Percentiles rank a stretch among this genome's conserved stretches.
phyloP scores from a whole-genome alignment of 2,113 vertebrate genomes.

The Elgaria multicarinata region DNA sequence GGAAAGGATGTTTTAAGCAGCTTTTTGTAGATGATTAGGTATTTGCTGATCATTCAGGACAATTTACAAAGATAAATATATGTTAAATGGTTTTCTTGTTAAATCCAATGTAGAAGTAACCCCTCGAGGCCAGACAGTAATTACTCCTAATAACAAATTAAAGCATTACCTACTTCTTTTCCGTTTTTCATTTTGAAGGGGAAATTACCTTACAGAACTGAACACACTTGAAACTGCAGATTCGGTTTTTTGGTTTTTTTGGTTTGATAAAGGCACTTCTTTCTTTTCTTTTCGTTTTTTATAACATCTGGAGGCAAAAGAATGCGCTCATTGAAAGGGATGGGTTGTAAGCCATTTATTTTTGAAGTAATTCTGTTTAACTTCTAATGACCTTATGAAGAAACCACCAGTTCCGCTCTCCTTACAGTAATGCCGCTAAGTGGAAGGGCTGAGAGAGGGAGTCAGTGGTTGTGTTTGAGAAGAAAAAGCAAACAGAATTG shows the following conservation, averaged over 20 bases:
- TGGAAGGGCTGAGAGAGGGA: background rate
- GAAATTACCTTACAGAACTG: conserved; percentile 80
- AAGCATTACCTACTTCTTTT: conserved; percentile 83
- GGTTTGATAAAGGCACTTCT: conserved; percentile 42
- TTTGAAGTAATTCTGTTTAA: conserved; percentile 5
- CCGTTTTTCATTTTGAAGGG: conserved; percentile 77
- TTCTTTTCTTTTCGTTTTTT: background rate
- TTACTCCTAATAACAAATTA: conserved; percentile 89
- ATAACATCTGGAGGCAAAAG: conserved; percentile 18
- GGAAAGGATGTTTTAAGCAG: conserved; percentile 67
- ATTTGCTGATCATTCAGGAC: conserved; percentile 80
- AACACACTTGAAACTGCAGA: conserved; percentile 70
- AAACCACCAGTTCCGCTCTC: background rate
- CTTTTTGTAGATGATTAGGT: conserved; percentile 69
- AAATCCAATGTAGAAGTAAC: conserved; percentile 79
- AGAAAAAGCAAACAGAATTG: background rate
- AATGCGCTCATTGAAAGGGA: conserved; percentile 12
- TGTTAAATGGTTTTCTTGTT: conserved; percentile 84
- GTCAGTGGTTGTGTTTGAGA: background rate
- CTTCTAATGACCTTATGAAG: background rate
- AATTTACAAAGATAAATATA: conserved; percentile 87
- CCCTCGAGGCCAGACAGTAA: conserved; percentile 82
- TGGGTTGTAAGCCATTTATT: background rate
- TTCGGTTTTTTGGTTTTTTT: conserved; percentile 52
- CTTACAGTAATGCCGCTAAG: conserved; percentile 1